These are phyloP conservation scores for Ciconia nigra DNA, from an alignment of 2,797 vertebrate species.

Conservation along the genomic window DNA sequence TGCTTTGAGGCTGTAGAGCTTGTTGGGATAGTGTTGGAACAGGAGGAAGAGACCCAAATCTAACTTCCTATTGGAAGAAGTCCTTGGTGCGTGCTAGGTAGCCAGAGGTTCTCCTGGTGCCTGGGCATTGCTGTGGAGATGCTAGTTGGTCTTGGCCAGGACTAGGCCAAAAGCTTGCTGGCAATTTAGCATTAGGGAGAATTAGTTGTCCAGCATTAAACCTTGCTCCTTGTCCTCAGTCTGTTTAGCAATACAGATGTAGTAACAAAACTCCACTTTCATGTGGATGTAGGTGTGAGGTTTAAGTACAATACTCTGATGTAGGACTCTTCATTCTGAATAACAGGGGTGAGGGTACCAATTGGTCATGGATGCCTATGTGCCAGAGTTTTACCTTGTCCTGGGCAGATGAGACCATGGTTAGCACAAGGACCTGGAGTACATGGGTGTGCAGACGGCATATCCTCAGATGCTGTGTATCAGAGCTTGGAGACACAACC, in stretches of 20 bases:
- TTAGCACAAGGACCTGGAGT: background rate
- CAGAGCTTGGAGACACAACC: background rate
- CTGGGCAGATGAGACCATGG: background rate
- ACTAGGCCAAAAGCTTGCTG: background rate
- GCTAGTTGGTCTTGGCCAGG: background rate
- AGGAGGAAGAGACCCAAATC: background rate
- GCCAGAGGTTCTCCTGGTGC: background rate
- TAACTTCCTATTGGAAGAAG: background rate
- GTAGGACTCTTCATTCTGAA: background rate
- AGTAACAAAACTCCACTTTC: background rate
- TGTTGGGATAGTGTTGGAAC: background rate
- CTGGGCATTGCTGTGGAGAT: background rate
- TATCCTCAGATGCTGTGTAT: background rate
- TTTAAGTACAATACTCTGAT: background rate
- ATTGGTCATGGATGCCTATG: fast-evolving
- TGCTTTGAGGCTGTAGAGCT: background rate
- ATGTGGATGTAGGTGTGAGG: background rate
- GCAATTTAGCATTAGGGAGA: background rate
- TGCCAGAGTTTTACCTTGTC: background rate
- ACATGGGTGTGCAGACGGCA: fast-evolving
- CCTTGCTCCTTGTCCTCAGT: background rate
- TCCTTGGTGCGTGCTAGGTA: background rate
- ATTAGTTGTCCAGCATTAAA: background rate
- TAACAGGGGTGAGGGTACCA: background rate
- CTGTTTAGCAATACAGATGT: background rate